A percentile compares a stretch with the other conserved stretches of the same genome.
These are phyloP conservation scores for Morone chrysops DNA, from an alignment of 2,113 vertebrate genomes.

Conservation along the genomic window DNA sequence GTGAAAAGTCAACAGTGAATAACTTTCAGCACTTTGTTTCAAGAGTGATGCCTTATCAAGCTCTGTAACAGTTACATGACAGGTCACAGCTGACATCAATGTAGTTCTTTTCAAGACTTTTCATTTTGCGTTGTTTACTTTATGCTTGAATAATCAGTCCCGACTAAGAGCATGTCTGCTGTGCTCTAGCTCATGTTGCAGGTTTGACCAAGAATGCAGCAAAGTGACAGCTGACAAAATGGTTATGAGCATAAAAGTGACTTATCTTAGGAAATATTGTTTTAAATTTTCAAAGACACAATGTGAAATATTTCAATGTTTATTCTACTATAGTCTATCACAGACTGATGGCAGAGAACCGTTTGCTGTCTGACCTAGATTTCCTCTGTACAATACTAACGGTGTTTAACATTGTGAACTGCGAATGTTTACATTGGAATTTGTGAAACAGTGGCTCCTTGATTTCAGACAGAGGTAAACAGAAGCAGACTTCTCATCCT, in stretches of 20 bases:
- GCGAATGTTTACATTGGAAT: too few species aligned
- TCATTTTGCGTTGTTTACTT: slow-evolving; percentile 15
- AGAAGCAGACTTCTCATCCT: too few species aligned
- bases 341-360: background rate
- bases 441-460: too few species aligned
- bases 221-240: background rate
- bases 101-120: slow-evolving; percentile 5
- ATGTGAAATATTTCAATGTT: background rate
- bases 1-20: slow-evolving; percentile 16
- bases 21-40: slow-evolving; percentile 22
- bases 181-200: background rate
- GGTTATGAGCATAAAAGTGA: background rate
- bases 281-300: too few species aligned
- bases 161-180: background rate
- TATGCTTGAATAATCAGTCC: slow-evolving; percentile 2
- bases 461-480: too few species aligned
- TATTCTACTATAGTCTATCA: background rate
- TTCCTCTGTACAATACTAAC: background rate
- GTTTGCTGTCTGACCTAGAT: background rate
- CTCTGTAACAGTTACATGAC: background rate
- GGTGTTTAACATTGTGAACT: too few species aligned
- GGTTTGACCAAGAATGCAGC: background rate
- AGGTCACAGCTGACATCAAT: background rate
- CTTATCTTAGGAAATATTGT: background rate
- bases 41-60: background rate